Evolutionary conservation across 2,888 invertebrate genomes (phyloP).

Genomic region (Drosophila neotestacea): DNA sequence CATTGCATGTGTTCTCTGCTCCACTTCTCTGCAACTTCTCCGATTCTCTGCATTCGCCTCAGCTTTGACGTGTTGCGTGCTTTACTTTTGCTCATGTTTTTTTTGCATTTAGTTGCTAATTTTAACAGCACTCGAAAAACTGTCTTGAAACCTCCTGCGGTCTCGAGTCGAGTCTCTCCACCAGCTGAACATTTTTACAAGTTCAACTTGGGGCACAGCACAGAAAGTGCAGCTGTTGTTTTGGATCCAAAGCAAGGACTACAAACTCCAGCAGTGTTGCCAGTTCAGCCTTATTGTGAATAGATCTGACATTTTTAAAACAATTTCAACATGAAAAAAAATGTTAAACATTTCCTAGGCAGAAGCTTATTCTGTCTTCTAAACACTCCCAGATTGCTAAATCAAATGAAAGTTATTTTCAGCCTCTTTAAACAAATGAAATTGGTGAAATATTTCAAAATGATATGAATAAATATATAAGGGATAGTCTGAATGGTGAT

Average conservation of each 20-base stretch:
- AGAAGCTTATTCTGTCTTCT: too few relatives aligned
- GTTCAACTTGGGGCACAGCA: conserved; percentile 27
- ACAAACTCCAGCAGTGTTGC: not conserved
- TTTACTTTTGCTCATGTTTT: conserved; percentile 45
- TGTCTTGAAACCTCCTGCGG: conserved; percentile 81
- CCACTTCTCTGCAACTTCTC: conserved; percentile 17
- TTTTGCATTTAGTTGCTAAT: conserved; percentile 70
- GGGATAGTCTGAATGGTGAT: too few relatives aligned
- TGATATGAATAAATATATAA: too few relatives aligned
- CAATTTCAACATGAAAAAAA: too few relatives aligned
- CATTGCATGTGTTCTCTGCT: conserved; percentile 56
- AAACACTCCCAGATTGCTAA: too few relatives aligned
- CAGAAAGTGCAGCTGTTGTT: conserved; percentile 54
- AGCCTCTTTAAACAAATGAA: too few relatives aligned
- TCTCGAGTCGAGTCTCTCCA: conserved; percentile 51
- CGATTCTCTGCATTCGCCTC: conserved; percentile 7
- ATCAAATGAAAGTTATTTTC: too few relatives aligned
- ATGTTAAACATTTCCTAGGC: too few relatives aligned
- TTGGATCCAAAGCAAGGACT: conserved; percentile 10
- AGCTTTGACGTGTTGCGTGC: conserved; percentile 65
- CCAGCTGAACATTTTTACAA: conserved; percentile 64
- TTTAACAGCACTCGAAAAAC: conserved; percentile 67
- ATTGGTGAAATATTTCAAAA: too few relatives aligned
- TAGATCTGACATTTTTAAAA: too few relatives aligned
- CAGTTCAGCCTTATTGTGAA: too few relatives aligned